Conservation (phyloP, 2,113 vertebrate genomes). For the Mixornis gularis region DNA sequence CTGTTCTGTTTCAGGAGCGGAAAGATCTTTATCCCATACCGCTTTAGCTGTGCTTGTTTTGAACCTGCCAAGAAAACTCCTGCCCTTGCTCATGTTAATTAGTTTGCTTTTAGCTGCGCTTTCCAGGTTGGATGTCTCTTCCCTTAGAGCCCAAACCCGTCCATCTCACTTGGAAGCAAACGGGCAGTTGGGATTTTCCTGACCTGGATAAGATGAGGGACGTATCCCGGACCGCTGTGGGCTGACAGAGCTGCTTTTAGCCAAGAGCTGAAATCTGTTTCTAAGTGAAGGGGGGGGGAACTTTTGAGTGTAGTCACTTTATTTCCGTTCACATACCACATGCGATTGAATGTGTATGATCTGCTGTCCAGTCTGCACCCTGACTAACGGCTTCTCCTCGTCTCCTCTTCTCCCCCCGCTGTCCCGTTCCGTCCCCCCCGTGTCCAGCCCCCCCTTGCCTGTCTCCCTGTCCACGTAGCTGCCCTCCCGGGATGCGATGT, state of each 20-base stretch:
- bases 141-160: neutral
- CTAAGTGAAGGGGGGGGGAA: neutral
- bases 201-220: neutral
- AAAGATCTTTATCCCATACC: neutral
- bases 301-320: neutral
- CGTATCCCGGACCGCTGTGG: neutral
- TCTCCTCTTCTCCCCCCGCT: neutral
- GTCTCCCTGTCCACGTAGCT: slow-evolving; percentile 74
- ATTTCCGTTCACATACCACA: neutral
- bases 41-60: neutral
- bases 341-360: neutral
- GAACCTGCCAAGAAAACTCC: neutral
- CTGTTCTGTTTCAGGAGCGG: neutral
- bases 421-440: neutral
- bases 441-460: slow-evolving; percentile 79
- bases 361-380: neutral
- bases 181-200: neutral
- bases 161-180: neutral
- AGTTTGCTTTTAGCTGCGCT: neutral
- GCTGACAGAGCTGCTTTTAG: neutral
- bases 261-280: neutral
- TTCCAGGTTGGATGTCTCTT: neutral
- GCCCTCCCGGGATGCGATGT: slow-evolving; percentile 75
- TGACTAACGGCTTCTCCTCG: neutral
- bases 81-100: neutral